These are phyloP conservation scores for Tachycineta bicolor DNA, from an alignment of 2,113 vertebrate genomes.

Conservation along the genomic window DNA sequence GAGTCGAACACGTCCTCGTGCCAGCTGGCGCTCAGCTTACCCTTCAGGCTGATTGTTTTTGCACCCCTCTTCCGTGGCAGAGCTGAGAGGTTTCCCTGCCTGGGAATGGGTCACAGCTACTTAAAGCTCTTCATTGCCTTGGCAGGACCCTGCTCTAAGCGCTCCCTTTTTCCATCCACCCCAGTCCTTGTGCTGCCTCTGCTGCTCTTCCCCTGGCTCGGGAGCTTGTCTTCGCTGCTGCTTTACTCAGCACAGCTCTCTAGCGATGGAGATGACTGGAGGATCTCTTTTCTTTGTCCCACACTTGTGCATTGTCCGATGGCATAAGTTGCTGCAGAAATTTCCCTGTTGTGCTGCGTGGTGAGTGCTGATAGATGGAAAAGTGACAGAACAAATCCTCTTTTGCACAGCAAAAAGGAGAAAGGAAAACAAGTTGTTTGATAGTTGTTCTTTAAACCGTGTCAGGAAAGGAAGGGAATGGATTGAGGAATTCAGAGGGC, in stretches of 20 bases:
- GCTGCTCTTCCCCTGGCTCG: background rate
- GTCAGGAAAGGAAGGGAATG: background rate
- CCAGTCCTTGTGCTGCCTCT: background rate
- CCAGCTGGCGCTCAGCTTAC: background rate
- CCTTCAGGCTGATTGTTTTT: background rate
- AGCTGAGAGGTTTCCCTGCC: background rate
- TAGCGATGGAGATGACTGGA: rapidly evolving
- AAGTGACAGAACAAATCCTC: background rate
- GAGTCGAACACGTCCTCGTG: background rate
- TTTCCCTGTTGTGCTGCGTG: background rate
- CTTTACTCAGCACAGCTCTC: background rate
- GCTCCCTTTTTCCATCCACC: background rate
- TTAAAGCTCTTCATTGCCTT: background rate
- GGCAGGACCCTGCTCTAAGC: background rate
- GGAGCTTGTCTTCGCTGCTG: background rate
- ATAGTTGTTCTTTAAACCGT: background rate
- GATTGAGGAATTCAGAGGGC: background rate
- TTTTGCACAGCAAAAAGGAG: background rate
- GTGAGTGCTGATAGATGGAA: background rate
- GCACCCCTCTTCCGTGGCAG: background rate
- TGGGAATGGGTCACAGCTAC: background rate
- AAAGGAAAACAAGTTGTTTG: background rate
- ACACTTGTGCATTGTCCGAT: background rate
- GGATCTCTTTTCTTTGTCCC: background rate
- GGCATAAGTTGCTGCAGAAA: background rate